phyloP scores from a whole-genome alignment of 2,888 invertebrate species.

The Leptopilina myrica region DNA sequence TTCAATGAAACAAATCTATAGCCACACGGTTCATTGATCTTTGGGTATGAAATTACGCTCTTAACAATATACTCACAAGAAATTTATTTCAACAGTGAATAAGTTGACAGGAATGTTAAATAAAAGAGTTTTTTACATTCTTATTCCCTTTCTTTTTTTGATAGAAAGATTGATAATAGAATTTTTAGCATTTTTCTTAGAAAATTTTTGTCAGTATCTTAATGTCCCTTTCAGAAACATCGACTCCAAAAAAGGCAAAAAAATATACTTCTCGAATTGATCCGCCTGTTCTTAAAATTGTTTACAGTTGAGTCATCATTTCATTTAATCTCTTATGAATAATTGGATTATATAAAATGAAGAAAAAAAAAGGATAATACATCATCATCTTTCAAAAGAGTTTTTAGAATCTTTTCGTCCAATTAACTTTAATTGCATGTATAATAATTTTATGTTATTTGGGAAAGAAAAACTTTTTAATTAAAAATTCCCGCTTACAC shows the following conservation, averaged over 20 bases:
- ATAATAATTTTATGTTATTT: too few relatives aligned
- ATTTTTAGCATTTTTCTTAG: not conserved
- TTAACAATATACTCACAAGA: not conserved
- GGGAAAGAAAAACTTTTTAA: too few relatives aligned
- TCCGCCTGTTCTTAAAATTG: not conserved
- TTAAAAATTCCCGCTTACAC: too few relatives aligned
- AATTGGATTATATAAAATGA: too few relatives aligned
- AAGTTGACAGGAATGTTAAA: not conserved
- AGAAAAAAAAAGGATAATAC: too few relatives aligned
- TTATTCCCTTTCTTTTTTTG: too few relatives aligned
- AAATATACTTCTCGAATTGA: not conserved
- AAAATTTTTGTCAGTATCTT: not conserved
- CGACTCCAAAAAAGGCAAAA: not conserved
- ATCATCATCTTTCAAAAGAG: too few relatives aligned
- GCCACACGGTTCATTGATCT: too few relatives aligned
- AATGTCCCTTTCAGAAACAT: not conserved
- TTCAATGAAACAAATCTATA: not conserved
- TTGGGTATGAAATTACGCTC: not conserved
- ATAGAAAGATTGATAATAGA: not conserved
- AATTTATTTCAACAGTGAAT: not conserved
- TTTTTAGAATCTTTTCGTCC: not conserved
- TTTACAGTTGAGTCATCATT: too few relatives aligned
- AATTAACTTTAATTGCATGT: too few relatives aligned
- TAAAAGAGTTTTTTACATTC: too few relatives aligned
- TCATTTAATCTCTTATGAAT: too few relatives aligned